Conservation (phyloP, 1,140 invertebrate species). For the Globodera rostochiensis region DNA sequence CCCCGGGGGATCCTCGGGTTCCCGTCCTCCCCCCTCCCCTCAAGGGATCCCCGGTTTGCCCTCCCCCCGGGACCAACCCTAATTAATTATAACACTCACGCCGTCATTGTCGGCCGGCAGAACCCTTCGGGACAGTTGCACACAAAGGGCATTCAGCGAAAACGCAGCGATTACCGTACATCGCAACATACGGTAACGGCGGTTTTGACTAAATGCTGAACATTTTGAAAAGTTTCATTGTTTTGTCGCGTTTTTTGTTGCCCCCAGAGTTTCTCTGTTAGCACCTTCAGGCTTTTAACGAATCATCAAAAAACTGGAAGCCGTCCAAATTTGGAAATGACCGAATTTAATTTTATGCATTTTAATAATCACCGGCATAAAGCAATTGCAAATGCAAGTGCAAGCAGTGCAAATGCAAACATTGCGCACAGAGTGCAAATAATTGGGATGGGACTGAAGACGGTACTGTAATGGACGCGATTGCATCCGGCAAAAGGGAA, state of each 20-base stretch:
- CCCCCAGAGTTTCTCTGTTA: too few relatives aligned
- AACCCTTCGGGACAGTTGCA: constrained; percentile 36
- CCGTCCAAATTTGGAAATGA: too few relatives aligned
- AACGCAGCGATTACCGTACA: constrained; percentile 36
- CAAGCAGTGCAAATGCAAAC: constrained; percentile 44
- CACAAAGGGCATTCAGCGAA: constrained; percentile 36
- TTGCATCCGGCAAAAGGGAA: background rate
- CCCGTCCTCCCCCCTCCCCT: too few relatives aligned
- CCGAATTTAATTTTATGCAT: background rate
- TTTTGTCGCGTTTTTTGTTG: background rate
- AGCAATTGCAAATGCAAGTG: constrained; percentile 35
- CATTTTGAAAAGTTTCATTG: background rate
- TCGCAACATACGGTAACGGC: constrained; percentile 36
- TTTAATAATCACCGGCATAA: constrained; percentile 28
- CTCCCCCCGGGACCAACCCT: too few relatives aligned
- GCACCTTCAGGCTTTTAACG: too few relatives aligned
- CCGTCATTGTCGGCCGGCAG: constrained; percentile 6
- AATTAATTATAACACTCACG: too few relatives aligned
- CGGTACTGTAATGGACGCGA: constrained; percentile 18
- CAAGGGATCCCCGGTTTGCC: too few relatives aligned
- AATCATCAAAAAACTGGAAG: too few relatives aligned
- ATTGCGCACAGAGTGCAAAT: constrained; percentile 35
- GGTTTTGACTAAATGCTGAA: background rate
- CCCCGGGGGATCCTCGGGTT: too few relatives aligned
- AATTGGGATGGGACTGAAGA: constrained; percentile 32